These are phyloP conservation scores for Phylloscopus whistleri DNA, from an alignment of 2,113 vertebrate species.

Conservation along the genomic window DNA sequence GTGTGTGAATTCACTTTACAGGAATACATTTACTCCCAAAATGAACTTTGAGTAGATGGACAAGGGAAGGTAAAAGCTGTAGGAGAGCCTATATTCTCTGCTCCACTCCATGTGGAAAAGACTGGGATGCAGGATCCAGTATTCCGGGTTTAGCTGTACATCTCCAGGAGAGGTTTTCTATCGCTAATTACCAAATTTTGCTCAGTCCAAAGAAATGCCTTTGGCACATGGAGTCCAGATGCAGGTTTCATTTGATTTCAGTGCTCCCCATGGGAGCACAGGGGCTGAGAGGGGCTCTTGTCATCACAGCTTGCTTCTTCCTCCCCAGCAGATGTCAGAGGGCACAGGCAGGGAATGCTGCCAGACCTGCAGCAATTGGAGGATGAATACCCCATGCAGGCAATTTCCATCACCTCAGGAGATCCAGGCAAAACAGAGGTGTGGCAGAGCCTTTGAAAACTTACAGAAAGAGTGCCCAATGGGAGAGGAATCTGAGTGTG, in stretches of 20 bases:
- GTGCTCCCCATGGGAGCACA: neutral
- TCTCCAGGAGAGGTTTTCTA: neutral
- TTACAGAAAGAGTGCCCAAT: fast-evolving
- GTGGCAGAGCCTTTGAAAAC: neutral
- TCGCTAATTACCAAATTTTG: neutral
- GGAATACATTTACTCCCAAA: neutral
- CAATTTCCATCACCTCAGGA: fast-evolving
- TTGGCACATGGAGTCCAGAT: neutral
- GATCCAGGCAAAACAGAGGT: fast-evolving
- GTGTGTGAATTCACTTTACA: neutral
- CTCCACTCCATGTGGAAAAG: neutral
- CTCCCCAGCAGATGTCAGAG: neutral
- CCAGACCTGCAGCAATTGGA: neutral
- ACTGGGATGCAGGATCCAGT: neutral
- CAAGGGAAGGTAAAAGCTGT: neutral
- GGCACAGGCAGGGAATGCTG: neutral
- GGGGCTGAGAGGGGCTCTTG: neutral
- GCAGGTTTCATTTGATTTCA: neutral
- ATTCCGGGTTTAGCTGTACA: neutral
- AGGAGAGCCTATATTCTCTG: neutral
- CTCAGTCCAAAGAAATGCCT: neutral
- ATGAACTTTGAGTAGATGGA: neutral
- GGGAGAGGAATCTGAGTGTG: neutral
- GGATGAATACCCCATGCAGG: neutral
- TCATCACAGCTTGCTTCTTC: neutral